Evolutionary conservation across 2,113 vertebrate genomes (phyloP), one percentile per base, ranked within the genome.

Genomic region (Rhadina sibilatrix): DNA sequence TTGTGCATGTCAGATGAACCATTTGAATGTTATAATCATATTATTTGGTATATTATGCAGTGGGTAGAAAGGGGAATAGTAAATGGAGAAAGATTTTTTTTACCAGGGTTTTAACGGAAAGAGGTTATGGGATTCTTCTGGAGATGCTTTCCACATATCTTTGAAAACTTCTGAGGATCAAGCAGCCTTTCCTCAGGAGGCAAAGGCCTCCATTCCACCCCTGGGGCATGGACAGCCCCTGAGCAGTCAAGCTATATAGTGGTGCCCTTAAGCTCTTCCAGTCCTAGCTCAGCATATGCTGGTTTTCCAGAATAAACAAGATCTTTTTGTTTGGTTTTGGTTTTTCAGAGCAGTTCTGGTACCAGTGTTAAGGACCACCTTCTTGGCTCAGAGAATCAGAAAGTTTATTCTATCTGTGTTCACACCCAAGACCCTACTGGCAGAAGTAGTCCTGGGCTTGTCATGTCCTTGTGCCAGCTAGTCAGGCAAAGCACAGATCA

Each of bases 401-500:
- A 95, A 72, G 8, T 11, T 88, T 31, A 4, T 25, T 13, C 20
- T 25, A 10, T 37, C 20, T 78, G 12, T 10, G 7, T 50, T 83
- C 28, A 74, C 12, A 25, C 13, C 17, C 47, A 44, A 72, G 46
- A 76, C 13, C 12, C 25, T 27, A 12, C 33, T 59, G 68, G 52
- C 33, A 61, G 14, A 83, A 40, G 8, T 25, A 22, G 4, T 76
- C 5, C 17, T 28, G 13, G 20, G 5, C 24, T 83, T 31, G 9
- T 76, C 18, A 3, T 19, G 9, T 53, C 46, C 22, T 64, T 6
- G 1, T 79, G 21, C 59, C 63, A 65, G 20, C 7, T n/a, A 28
- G 28, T 75, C 21, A 6, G n/a, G 40, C 2, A 31, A 52, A 28
- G 17, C 18, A 5, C 0, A 0, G 35, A 72, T 75, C 22, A 12